Evolutionary conservation across 2,797 vertebrate genomes (phyloP).

Genomic region (Tragopan temminckii): DNA sequence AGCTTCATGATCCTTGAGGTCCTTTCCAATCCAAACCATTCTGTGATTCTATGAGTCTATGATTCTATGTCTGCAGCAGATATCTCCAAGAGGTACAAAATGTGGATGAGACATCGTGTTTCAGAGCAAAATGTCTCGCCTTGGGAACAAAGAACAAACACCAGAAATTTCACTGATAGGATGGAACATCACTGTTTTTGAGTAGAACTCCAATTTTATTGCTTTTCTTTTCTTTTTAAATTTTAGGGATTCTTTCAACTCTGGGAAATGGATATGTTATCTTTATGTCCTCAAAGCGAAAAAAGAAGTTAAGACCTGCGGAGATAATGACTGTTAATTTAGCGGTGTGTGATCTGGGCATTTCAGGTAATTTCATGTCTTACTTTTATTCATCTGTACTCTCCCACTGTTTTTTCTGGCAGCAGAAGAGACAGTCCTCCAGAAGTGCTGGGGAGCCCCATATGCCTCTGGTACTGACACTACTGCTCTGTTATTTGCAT

Average conservation of each 20-base stretch:
- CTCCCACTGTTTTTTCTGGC: not conserved
- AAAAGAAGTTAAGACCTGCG: conserved; percentile 92
- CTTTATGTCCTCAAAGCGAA: conserved; percentile 88
- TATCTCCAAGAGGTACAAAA: not conserved
- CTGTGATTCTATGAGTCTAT: no score
- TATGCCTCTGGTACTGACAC: not conserved
- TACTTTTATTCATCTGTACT: not conserved
- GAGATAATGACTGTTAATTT: conserved; percentile 96
- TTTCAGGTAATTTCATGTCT: conserved; percentile 88
- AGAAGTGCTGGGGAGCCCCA: not conserved
- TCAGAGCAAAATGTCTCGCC: not conserved
- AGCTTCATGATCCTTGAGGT: no score
- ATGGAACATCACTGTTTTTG: not conserved
- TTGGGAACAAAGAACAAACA: not conserved
- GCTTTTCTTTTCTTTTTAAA: not conserved
- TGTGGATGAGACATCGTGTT: not conserved
- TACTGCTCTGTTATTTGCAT: not conserved
- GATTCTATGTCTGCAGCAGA: not conserved
- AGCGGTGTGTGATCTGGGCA: conserved; percentile 94
- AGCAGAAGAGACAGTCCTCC: not conserved
- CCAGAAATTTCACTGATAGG: not conserved
- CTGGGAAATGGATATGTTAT: conserved; percentile 94
- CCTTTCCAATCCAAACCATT: no score
- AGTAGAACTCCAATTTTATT: not conserved
- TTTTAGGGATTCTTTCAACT: conserved; percentile 90